Base-by-base conservation (phyloP, 2,113 vertebrate genomes). In the Nothoprocta perdicaria region DNA sequence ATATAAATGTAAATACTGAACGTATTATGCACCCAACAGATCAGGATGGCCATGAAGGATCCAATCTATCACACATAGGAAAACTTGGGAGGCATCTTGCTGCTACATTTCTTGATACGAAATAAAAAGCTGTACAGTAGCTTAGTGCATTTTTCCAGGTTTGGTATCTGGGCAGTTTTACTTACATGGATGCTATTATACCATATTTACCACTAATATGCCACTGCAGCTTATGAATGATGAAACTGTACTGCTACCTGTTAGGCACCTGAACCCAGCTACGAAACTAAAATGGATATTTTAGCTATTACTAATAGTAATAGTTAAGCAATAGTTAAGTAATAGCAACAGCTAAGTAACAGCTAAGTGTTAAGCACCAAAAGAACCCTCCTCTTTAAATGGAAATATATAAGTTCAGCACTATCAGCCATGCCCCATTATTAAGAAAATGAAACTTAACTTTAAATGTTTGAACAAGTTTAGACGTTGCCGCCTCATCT, bases 81-180 rank as follows among this genome's bases (percentile, higher is more conserved):
- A 77, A 60, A 45, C 17, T 40, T 33, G 38, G 29, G 74, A 74
- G 63, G 71, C 14, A 65, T 60, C 52, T 67, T 80, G 57, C 38
- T 91, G 79, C 46, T 83, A 31, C 87, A 74, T 15, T 84, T 4
- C 27, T 38, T 33, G 40, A 80, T 73, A 90, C 68, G 27, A 68
- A 87, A 57, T 78, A 3, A 19, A 82, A 89, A 76, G 12, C 4
- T n/a, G 63, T 66, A 31, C 9, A 72, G 40, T 33, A 80, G 46
- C 67, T 53, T 45, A 75, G n/a, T 29, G 4, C 3, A 8, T 15
- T 17, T 31, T 43, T 68, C 67, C 26, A 78, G 76, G 83, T 85
- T 90, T 95, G 24, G 33, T 94, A 83, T 90, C 83, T 74, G 33
- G 46, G 68, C 85, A 89, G 75, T 93, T 93, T 89, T 88, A 68